These are phyloP conservation scores for Drosophila tsacasi DNA, from an alignment of 1,140 invertebrate genomes.

Conservation along the genomic window DNA sequence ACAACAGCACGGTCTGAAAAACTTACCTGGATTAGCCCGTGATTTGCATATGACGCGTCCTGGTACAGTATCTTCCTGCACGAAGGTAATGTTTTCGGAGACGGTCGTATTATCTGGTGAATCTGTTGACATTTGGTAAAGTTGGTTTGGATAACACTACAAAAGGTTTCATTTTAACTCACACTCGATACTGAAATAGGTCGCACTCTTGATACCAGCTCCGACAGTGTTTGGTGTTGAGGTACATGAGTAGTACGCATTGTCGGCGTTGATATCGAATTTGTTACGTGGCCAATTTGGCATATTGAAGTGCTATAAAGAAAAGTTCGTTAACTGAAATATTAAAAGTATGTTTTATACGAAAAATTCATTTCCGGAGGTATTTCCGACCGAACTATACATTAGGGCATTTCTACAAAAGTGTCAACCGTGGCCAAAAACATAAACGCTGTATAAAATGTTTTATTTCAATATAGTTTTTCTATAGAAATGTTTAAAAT, in stretches of 20 bases:
- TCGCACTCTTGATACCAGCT: slow-evolving; percentile 91
- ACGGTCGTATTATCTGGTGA: slow-evolving; percentile 94
- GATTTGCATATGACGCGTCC: slow-evolving; percentile 91
- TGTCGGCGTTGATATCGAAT: slow-evolving; percentile 91
- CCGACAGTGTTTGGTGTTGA: slow-evolving; percentile 91
- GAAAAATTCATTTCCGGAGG: no score
- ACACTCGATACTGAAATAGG: slow-evolving; percentile 95
- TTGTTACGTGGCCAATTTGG: slow-evolving; percentile 91
- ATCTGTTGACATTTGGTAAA: slow-evolving; percentile 86
- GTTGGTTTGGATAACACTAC: background rate
- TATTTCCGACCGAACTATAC: no score
- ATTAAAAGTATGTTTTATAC: no score
- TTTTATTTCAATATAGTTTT: no score
- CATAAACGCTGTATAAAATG: no score
- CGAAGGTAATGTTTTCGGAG: slow-evolving; percentile 89
- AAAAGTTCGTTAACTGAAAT: background rate
- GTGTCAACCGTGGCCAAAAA: no score
- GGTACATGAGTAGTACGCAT: slow-evolving; percentile 93
- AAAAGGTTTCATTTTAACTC: slow-evolving; percentile 85
- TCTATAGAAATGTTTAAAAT: no score
- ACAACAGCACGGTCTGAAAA: background rate
- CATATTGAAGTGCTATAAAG: slow-evolving; percentile 88
- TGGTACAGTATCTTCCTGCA: slow-evolving; percentile 91
- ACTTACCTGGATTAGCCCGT: slow-evolving; percentile 89
- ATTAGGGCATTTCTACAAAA: no score